These are phyloP conservation scores for Heliconius erato DNA, from an alignment of 2,888 invertebrate genomes.

Conservation along the genomic window DNA sequence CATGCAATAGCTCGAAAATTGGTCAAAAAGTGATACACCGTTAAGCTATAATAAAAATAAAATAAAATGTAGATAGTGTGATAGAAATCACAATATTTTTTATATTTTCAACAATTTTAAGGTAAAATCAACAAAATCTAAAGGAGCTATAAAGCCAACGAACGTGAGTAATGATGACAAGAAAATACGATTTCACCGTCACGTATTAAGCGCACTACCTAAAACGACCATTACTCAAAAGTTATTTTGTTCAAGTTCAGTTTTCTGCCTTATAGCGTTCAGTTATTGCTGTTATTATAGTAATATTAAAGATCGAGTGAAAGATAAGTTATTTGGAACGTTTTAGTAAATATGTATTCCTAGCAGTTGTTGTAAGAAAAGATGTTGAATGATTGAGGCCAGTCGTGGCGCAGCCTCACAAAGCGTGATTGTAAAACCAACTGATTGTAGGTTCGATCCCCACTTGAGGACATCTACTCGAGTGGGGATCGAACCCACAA, in stretches of 20 bases:
- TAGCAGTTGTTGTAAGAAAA: neutral
- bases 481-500: too few species aligned
- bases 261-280: neutral
- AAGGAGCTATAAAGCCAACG: neutral
- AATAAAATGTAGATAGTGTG: neutral
- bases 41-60: too few species aligned
- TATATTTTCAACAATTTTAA: neutral
- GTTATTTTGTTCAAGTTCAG: slow-evolving; percentile 16
- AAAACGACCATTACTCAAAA: slow-evolving; percentile 11
- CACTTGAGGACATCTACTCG: too few species aligned
- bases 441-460: too few species aligned
- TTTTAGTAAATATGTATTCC: too few species aligned
- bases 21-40: too few species aligned
- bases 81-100: neutral
- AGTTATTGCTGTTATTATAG: neutral
- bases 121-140: neutral
- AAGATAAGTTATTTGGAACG: neutral
- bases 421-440: too few species aligned
- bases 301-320: neutral
- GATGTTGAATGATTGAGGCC: neutral
- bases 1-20: too few species aligned
- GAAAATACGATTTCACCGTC: slow-evolving; percentile 14
- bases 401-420: too few species aligned
- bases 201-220: slow-evolving; percentile 7
- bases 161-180: slow-evolving; percentile 16